Base-by-base conservation (phyloP, 2,888 invertebrate species). In the Siphlonurus alternatus region DNA sequence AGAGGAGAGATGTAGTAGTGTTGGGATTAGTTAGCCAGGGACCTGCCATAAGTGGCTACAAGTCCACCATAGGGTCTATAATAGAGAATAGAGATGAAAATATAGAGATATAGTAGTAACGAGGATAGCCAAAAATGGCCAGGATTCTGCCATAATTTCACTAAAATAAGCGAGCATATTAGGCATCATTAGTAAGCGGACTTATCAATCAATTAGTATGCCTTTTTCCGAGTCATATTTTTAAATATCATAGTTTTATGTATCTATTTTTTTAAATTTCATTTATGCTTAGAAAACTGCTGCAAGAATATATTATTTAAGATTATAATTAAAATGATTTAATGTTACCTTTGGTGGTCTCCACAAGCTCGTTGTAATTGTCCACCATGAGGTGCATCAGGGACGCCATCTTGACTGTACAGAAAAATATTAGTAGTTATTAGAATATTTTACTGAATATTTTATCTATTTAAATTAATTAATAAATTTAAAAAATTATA, bases 131-230 rank as follows among this genome's bases (percentile, higher is more conserved):
- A n/a, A n/a, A n/a, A n/a, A n/a, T 0, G 89, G 88, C 0, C 81
- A 78, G 0, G 89, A 89, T 0, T 87, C 85, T 59, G 84, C 81
- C 88, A 90, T 88, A 65, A 89, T n/a, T n/a, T n/a, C n/a, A n/a
- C n/a, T n/a, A n/a, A n/a, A n/a, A n/a, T n/a, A n/a, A n/a, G n/a
- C n/a, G n/a, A n/a, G n/a, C n/a, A n/a, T n/a, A n/a, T n/a, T n/a
- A n/a, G n/a, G n/a, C n/a, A n/a, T n/a, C n/a, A n/a, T n/a, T n/a
- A n/a, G n/a, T n/a, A n/a, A n/a, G n/a, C n/a, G n/a, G n/a, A n/a
- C n/a, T n/a, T n/a, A n/a, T n/a, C n/a, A n/a, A n/a, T n/a, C n/a
- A n/a, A n/a, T n/a, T n/a, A n/a, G n/a, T n/a, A n/a, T n/a, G n/a
- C n/a, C n/a, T n/a, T n/a, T n/a, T n/a, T n/a, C n/a, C n/a, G n/a